Percentiles rank a stretch among this genome's conserved stretches.
These are phyloP conservation scores for Phainopepla nitens DNA, from an alignment of 2,113 vertebrate species.

Conservation along the genomic window DNA sequence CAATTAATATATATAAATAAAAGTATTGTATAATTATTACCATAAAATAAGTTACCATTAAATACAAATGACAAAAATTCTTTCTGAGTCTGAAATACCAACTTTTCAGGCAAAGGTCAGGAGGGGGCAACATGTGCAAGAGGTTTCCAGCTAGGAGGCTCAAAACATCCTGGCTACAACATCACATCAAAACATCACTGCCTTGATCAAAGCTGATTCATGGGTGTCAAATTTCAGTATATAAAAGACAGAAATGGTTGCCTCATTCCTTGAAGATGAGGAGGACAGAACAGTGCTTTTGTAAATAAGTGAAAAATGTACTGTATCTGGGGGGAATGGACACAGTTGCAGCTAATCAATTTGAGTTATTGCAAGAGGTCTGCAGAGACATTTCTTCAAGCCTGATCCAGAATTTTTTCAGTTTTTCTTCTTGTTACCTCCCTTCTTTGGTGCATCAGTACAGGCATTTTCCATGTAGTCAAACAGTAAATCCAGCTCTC, in stretches of 20 bases:
- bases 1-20: constrained; percentile 69
- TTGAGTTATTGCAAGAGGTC: background rate
- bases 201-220: background rate
- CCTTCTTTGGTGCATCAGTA: background rate
- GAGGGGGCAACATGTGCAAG: background rate
- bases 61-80: constrained; percentile 45
- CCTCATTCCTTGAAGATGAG: background rate
- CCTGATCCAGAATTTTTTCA: background rate
- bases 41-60: constrained; percentile 72
- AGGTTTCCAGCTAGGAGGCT: background rate
- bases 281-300: background rate
- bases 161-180: background rate
- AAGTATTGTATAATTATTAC: constrained; percentile 17
- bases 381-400: background rate
- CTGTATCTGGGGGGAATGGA: background rate
- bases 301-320: background rate
- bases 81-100: background rate
- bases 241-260: background rate
- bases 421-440: constrained; percentile 13
- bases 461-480: constrained; percentile 54
- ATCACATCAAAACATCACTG: background rate
- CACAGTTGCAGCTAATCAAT: background rate
- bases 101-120: background rate
- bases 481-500: constrained; percentile 79
- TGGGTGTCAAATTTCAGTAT: background rate